Conservation (phyloP, 2,797 vertebrate genomes). For the Carapus acus region DNA sequence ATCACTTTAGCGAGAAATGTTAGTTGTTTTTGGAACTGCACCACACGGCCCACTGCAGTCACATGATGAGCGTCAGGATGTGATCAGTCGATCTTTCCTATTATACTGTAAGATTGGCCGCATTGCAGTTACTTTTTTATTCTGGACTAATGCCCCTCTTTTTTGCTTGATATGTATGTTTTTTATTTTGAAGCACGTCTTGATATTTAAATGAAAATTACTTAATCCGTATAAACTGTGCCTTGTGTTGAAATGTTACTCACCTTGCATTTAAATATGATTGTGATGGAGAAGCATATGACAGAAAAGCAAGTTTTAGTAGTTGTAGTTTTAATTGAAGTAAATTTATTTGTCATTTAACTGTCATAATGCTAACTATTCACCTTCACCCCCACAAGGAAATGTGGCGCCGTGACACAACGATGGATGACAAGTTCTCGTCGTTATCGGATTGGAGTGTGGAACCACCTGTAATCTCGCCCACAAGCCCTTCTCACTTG, state of each 20-base stretch:
- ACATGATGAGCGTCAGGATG: conserved; percentile 50
- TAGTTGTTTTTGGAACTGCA: conserved; percentile 14
- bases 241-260: too few species aligned
- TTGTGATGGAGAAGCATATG: too few species aligned
- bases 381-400: not conserved
- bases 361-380: not conserved
- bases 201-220: too few species aligned
- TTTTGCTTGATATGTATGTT: conserved; percentile 20
- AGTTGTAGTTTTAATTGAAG: too few species aligned
- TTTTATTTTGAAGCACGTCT: conserved; percentile 15
- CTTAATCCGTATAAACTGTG: too few species aligned
- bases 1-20: not conserved
- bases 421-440: conserved; percentile 85
- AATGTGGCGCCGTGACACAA: conserved; percentile 84
- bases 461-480: conserved; percentile 77
- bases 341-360: not conserved
- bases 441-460: conserved; percentile 77
- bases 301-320: too few species aligned
- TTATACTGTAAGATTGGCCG: not conserved
- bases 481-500: conserved; percentile 88
- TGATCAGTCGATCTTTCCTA: conserved; percentile 34
- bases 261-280: too few species aligned
- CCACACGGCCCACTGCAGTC: conserved; percentile 51
- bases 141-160: conserved; percentile 27
- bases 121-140: too few species aligned